Conservation (phyloP, 2,797 vertebrate species). For the Apodemus agrarius region DNA sequence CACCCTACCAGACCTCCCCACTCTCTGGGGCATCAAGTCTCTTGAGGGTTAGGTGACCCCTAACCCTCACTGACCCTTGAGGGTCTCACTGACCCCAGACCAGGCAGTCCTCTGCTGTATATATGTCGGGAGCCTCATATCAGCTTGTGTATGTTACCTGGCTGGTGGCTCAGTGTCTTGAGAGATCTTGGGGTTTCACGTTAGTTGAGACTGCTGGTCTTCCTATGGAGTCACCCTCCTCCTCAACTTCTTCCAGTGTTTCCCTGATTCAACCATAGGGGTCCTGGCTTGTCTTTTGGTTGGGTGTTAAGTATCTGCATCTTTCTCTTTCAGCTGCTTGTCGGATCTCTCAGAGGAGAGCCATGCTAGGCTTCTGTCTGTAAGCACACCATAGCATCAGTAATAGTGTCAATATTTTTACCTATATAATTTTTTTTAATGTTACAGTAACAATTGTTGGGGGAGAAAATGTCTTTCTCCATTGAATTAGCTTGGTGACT, state of each 20-base stretch:
- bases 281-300: background rate
- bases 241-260: background rate
- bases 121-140: background rate
- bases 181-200: background rate
- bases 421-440: background rate
- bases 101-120: background rate
- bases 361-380: background rate
- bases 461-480: background rate
- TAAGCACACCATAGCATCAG: background rate
- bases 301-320: background rate
- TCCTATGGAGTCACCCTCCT: background rate
- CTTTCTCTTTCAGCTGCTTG: background rate
- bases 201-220: background rate
- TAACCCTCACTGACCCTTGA: too few relatives aligned
- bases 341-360: background rate
- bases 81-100: background rate
- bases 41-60: too few relatives aligned
- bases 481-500: background rate
- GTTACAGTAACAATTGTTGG: background rate
- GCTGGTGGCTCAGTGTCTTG: background rate
- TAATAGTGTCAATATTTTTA: background rate
- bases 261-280: background rate
- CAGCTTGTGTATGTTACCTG: background rate
- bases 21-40: too few relatives aligned
- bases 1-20: background rate